Evolutionary conservation across 2,888 invertebrate genomes (phyloP).

Genomic region (Trissonchulus latispiculum): DNA sequence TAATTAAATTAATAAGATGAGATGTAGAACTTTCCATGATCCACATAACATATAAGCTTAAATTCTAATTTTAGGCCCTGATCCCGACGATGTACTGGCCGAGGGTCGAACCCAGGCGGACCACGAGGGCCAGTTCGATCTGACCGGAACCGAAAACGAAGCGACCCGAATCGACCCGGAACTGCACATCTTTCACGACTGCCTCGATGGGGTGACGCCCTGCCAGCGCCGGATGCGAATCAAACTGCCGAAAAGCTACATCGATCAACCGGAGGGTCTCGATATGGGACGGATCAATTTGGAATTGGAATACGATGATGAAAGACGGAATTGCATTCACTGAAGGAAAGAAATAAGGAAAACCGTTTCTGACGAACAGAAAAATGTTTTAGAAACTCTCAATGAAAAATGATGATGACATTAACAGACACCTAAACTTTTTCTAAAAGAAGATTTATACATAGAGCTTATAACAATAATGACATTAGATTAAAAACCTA

Average conservation of each 20-base stretch:
- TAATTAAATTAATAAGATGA: too few relatives aligned
- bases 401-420: too few relatives aligned
- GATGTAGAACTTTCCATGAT: too few relatives aligned
- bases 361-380: too few relatives aligned
- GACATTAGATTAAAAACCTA: too few relatives aligned
- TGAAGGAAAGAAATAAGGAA: too few relatives aligned
- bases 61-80: neutral
- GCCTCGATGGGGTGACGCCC: neutral
- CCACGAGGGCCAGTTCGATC: neutral
- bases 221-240: slow-evolving; percentile 6
- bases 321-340: slow-evolving; percentile 9
- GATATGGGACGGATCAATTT: slow-evolving; percentile 14
- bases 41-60: too few relatives aligned
- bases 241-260: slow-evolving; percentile 4
- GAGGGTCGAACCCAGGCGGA: slow-evolving; percentile 1
- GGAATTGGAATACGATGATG: neutral
- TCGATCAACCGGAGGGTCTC: neutral
- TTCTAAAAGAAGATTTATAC: too few relatives aligned
- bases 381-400: too few relatives aligned
- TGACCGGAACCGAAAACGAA: slow-evolving; percentile 4
- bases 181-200: slow-evolving; percentile 12
- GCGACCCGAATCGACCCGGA: slow-evolving; percentile 5
- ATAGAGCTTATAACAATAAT: too few relatives aligned
- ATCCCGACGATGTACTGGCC: slow-evolving; percentile 10
- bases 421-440: too few relatives aligned